Percentiles rank a stretch among this genome's conserved stretches.
Conservation (phyloP, 2,888 invertebrate genomes). For the Tenodera sinensis region DNA sequence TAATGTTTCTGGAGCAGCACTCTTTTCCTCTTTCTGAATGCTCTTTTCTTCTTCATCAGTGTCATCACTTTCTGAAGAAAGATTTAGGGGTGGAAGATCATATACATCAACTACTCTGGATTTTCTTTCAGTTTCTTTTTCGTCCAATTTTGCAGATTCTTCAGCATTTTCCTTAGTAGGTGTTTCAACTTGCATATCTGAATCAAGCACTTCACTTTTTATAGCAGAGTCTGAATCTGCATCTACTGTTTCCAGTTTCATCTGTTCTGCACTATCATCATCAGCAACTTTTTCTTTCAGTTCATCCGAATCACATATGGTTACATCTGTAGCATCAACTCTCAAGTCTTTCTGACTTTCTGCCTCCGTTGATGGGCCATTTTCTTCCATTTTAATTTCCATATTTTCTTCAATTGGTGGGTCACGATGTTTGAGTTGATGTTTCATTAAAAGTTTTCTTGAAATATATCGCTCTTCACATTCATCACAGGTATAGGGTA, state of each 20-base stretch:
- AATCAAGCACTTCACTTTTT: constrained; percentile 38
- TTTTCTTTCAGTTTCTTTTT: constrained; percentile 26
- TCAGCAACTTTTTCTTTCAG: constrained; percentile 30
- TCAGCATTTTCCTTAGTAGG: constrained; percentile 46
- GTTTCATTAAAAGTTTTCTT: constrained; percentile 70
- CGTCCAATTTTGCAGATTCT: constrained; percentile 18
- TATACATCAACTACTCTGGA: constrained; percentile 53
- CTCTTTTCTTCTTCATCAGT: constrained; percentile 54
- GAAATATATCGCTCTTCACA: constrained; percentile 80
- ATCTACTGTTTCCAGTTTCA: constrained; percentile 43
- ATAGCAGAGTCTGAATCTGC: constrained; percentile 44
- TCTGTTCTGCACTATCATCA: constrained; percentile 35
- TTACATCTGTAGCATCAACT: constrained; percentile 1
- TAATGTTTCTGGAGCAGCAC: constrained; percentile 34
- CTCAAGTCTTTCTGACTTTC: constrained; percentile 33
- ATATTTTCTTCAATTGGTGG: constrained; percentile 35
- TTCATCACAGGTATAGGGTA: constrained; percentile 68
- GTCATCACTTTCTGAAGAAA: constrained; percentile 77
- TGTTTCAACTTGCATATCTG: constrained; percentile 42
- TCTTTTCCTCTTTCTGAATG: neutral
- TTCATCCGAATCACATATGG: constrained; percentile 33
- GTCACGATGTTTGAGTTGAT: constrained; percentile 60
- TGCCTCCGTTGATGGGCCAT: constrained; percentile 14
- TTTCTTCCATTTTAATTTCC: constrained; percentile 33
- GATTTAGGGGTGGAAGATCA: constrained; percentile 75